Evolutionary conservation across 2,113 vertebrate species (phyloP), one percentile per base, ranked within the genome.

Genomic region (Catharus bicknelli): DNA sequence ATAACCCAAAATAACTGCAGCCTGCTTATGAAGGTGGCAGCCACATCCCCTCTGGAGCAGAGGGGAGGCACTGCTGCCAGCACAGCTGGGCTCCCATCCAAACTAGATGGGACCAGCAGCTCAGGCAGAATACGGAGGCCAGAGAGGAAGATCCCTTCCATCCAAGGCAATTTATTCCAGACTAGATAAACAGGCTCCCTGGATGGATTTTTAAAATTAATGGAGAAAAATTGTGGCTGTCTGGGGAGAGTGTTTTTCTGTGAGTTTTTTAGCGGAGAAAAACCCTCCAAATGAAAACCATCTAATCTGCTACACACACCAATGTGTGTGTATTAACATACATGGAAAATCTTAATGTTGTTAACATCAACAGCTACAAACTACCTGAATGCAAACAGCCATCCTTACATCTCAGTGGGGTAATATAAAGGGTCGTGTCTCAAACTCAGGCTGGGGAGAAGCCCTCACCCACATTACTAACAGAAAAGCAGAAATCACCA

Each of bases 21-120:
- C 9, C 30, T 2, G 0, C 20, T 22, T 48, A 34, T 2, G 13
- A 42, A 69, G n/a, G 45, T 3, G 0, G 68, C 43, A 58, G 53
- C 18, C 0, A 0, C 4, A 20, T 25, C 25, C 54, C 27, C 36
- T 76, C 16, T 1, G 0, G 6, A 73, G 50, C 53, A 42, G 38
- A 79, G 53, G 4, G 7, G 16, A 40, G 32, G n/a, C 51, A 42
- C 7, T 3, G 1, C 36, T 45, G 64, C 22, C 9, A 4, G 30
- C 47, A 63, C 32, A 61, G 61, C 42, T 2, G 0, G 45, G 29
- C 66, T 54, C 34, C 43, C 2, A 3, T 11, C 36, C n/a, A 1
- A 0, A 10, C 0, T 3, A 30, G 9, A 48, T 2, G 5, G 73
- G 43, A 67, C 43, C 70, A 45, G 50, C 20, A 72, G 26, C 64